Evolutionary conservation across 2,888 invertebrate genomes (phyloP).

Genomic region (Plagodis dolabraria): DNA sequence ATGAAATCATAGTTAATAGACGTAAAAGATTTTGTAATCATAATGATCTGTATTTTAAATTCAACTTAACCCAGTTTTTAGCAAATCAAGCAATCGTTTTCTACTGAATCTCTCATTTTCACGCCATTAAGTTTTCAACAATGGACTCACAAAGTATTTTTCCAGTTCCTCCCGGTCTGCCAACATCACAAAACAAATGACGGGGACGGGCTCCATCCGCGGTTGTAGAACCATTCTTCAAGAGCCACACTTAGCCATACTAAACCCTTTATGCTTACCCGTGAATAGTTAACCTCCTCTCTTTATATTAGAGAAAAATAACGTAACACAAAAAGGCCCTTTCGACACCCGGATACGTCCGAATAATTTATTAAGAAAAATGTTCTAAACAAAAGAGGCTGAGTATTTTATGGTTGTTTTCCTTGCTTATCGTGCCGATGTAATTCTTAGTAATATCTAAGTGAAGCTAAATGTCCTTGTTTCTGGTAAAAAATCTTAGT

Average conservation of each 20-base stretch:
- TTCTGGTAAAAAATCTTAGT: background rate
- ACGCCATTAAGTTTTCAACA: too few species aligned
- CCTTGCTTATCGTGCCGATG: conserved; percentile 30
- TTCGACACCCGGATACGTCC: conserved; percentile 60
- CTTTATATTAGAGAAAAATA: conserved; percentile 60
- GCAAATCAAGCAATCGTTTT: too few species aligned
- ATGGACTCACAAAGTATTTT: conserved; percentile 5
- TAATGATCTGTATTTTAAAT: too few species aligned
- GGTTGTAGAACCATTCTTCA: conserved; percentile 47
- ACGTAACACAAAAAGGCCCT: conserved; percentile 57
- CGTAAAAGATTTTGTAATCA: too few species aligned
- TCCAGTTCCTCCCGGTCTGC: conserved; percentile 19
- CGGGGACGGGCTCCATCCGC: conserved; percentile 26
- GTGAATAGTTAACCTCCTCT: conserved; percentile 52
- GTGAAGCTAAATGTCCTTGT: background rate
- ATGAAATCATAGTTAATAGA: too few species aligned
- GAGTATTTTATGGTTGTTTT: conserved; percentile 51
- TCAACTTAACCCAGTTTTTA: too few species aligned
- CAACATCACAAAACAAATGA: conserved; percentile 37
- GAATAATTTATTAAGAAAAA: conserved; percentile 67
- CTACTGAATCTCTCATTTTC: too few species aligned
- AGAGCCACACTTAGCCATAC: conserved; percentile 47
- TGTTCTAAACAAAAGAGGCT: conserved; percentile 53
- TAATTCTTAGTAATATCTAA: conserved; percentile 21
- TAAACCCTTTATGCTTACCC: conserved; percentile 53